Base-by-base conservation (phyloP, 2,797 vertebrate species). In the Xenopus petersii region DNA sequence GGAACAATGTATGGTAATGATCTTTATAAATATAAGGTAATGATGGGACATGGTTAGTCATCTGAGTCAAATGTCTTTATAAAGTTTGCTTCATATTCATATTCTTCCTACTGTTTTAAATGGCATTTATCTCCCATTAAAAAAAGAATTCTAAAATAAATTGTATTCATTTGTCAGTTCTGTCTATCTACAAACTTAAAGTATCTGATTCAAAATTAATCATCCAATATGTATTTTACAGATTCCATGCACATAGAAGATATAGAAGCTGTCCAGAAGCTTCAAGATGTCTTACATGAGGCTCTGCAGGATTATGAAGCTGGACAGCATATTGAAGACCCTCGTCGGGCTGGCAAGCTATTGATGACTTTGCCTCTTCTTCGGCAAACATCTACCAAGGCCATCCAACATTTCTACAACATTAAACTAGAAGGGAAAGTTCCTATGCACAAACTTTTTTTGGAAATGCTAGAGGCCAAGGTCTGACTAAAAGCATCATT, bases 391-490 rank as follows among this genome's bases (percentile, higher is more conserved):
- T 95, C 98, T 85, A 97, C 96, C 86, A 98, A 98, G 92, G 97
- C 98, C 0, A 97, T 99, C 88, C 98, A 99, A 88, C 98, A 99
- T 87, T 99, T 99, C 93, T 99, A 99, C 94, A 98, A 95, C 93
- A 97, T 99, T 93, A 99, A 99, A 92, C 95, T 98, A 82, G 96
- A 99, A 88, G 98, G 97, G 88, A 99, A 99, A 88, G 98, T 99
- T 84, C 98, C 98, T 88, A 99, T 99, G 98, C 98, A 99, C 95
- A 99, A 99, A 99, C 97, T 99, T 84, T 99, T 99, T 94, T 91
- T 99, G 95, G 97, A 99, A 95, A 95, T 99, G 91, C 94, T 99
- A 87, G 98, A 99, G 90, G 97, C 97, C 89, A 99, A 99, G 93
- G 97, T 98, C 88, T 99, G 95, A 98, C 90, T 87, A 83, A 87